A percentile compares a stretch with the other conserved stretches of the same genome.
Conservation (phyloP, 2,113 vertebrate species). For the Equus quagga region DNA sequence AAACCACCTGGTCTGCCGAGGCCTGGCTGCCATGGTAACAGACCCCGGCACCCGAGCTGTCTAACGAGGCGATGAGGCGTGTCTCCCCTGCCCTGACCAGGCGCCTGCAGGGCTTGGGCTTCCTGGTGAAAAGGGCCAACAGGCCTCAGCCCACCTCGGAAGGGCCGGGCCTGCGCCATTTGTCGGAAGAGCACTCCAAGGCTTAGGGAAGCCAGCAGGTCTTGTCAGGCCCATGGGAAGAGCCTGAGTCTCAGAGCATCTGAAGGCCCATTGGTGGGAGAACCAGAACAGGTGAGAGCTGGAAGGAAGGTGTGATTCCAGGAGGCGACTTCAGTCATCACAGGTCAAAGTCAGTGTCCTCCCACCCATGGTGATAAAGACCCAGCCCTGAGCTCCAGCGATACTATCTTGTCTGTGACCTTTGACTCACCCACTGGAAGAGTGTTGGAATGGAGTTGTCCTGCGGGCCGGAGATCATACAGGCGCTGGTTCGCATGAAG, state of each 20-base stretch:
- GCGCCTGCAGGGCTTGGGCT: constrained; percentile 14
- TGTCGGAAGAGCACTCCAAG: background rate
- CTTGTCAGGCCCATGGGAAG: background rate
- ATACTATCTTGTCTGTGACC: background rate
- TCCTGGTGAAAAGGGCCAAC: constrained; percentile 48
- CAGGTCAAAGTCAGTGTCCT: background rate
- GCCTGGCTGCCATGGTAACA: constrained; percentile 71
- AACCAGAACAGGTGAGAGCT: background rate
- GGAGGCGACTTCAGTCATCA: background rate
- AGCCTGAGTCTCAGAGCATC: background rate
- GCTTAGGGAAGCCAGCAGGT: background rate
- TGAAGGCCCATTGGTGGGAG: background rate
- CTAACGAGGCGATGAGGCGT: constrained; percentile 28
- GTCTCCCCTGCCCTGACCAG: constrained; percentile 40
- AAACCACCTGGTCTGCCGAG: constrained; percentile 71
- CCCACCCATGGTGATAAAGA: background rate
- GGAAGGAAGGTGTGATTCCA: background rate
- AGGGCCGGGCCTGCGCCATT: background rate
- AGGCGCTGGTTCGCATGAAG: background rate
- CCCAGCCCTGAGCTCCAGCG: rapidly evolving
- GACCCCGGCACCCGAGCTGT: background rate
- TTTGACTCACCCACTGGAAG: background rate
- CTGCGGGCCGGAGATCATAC: rapidly evolving
- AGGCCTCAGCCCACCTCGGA: background rate
- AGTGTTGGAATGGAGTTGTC: background rate